Evolutionary conservation across 2,888 invertebrate species (phyloP), one percentile per base, ranked within the genome.

Genomic region (Cremastinae sp.): DNA sequence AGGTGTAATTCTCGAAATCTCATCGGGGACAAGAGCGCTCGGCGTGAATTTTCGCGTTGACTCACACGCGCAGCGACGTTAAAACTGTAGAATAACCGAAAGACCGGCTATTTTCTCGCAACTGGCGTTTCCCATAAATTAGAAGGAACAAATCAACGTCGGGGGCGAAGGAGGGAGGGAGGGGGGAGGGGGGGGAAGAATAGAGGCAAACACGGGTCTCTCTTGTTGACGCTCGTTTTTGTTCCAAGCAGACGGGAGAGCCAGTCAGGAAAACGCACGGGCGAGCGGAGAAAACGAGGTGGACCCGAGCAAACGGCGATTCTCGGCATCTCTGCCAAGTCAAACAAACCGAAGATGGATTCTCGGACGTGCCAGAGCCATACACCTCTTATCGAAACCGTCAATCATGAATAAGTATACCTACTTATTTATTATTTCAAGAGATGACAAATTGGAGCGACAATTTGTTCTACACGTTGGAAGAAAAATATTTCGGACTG

Each of bases 291-390:
- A 58, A 28, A 56, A 36, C 38, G 71, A 65, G 41, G 38, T 22
- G 56, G 34, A 47, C 14, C 28, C 28, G 20, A 68, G 65, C 69
- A 66, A 72, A 68, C 73, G 68, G n/a, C 61, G 34, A 43, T 49
- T 61, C 68, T 12, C 69, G 66, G 2, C 28, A 3, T 28, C 69
- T 68, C 70, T 74, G 79, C 79, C 79, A 79, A 78, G 70, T 66
- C 69, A 75, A 75, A 79, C 65, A 78, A 36, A 16, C 58, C 43
- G 45, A 14, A 58, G 41, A 47, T 45, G 16, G 43, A 10, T 18
- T 36, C 56, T 36, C 22, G 51, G 34, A 34, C 58, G 20, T 14
- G 9, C 66, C 22, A 12, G 53, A 54, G 3, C 43, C 5, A 12
- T 2, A 9, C 5, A n/a, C 12, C 16, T 43, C 43, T 45, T 20